Evolutionary conservation across 2,888 invertebrate species (phyloP).

Genomic region (Hyles lineata): DNA sequence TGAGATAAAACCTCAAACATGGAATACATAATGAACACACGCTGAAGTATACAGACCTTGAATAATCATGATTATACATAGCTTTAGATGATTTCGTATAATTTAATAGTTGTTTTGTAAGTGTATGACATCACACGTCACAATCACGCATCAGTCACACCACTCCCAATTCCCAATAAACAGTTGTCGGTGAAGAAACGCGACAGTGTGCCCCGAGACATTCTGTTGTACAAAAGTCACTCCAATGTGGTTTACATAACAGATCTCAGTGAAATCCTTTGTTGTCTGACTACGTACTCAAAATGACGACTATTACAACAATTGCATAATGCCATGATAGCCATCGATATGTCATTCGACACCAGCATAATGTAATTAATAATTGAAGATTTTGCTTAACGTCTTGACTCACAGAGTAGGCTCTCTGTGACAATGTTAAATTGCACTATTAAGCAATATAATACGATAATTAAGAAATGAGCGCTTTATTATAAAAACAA

Average conservation of each 20-base stretch:
- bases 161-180: conserved; percentile 65
- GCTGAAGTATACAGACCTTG: conserved; percentile 15
- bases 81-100: conserved; percentile 14
- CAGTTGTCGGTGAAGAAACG: conserved; percentile 59
- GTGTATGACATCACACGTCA: conserved; percentile 64
- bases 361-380: conserved; percentile 42
- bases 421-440: conserved; percentile 11
- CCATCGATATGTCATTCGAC: conserved; percentile 42
- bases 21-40: conserved; percentile 22
- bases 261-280: conserved; percentile 72
- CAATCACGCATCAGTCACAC: conserved; percentile 59
- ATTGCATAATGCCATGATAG: conserved; percentile 58
- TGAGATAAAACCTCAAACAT: conserved; percentile 9
- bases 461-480: neutral
- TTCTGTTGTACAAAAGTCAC: conserved; percentile 60
- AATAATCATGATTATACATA: conserved; percentile 20
- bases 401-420: neutral
- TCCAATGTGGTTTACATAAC: conserved; percentile 71
- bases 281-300: conserved; percentile 73
- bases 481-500: neutral
- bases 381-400: conserved; percentile 35
- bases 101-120: conserved; percentile 46
- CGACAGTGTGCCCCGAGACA: conserved; percentile 62
- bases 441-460: conserved; percentile 5
- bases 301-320: conserved; percentile 53